Evolutionary conservation across 2,113 vertebrate genomes (phyloP), one percentile per base, ranked within the genome.

Genomic region (Mugil cephalus): DNA sequence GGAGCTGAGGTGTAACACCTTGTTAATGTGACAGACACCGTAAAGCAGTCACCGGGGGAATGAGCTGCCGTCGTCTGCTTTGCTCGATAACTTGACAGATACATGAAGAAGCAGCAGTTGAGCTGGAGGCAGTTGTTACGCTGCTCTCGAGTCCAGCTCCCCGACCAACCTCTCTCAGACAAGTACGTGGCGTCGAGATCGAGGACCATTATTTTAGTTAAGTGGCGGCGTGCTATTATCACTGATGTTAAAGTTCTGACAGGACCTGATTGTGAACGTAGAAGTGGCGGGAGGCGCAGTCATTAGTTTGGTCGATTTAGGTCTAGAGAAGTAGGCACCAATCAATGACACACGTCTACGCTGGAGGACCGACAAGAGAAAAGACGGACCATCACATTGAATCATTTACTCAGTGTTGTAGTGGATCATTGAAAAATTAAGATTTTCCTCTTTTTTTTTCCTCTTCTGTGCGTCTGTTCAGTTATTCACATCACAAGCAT

Each of bases 1-100:
- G 61, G 69, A 86, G 69, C 58, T 53, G 65, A 79, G 84, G 71
- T 74, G 75, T 69, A 82, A 79, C 72, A 80, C 77, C 89, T 88
- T 81, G 84, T 88, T 83, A 90, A 86, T 77, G 86, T 90, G 87
- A 88, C 77, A 85, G 85, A 84, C 72, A 75, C 46, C 24, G 69
- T 78, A 42, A 76, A 87, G 79, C 77, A 78, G 81, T 74, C 82
- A 76, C 76, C 19, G 14, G 51, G 84, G 84, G 79, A 89, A 63
- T 70, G 75, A 80, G 84, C 58, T 35, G 21, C 71, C 13, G 55
- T 78, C 59, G 80, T 74, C 79, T 70, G 42, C 84, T 81, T 56
- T 74, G 68, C 62, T 80, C 34, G 47, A 85, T 76, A 74, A 76
- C 82, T 71, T 84, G 80, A 80, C 83, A 60, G 79, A 86, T 69